A percentile compares a stretch with the other conserved stretches of the same genome.
Conservation (phyloP, 1,140 invertebrate genomes). For the Aphis craccivora region DNA sequence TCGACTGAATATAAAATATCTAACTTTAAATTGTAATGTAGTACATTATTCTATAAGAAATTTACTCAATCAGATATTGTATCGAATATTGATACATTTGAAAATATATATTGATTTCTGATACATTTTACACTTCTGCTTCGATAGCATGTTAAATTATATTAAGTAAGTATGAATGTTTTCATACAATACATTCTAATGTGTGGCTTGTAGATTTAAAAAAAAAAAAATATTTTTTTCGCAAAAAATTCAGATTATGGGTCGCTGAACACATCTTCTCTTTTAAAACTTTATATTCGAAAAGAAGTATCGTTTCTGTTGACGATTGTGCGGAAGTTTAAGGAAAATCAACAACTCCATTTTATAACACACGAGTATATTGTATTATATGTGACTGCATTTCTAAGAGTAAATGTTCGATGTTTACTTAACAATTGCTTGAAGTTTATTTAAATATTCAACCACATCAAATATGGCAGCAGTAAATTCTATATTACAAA, state of each 20-base stretch:
- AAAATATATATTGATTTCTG: background rate
- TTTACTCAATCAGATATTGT: background rate
- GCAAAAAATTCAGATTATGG: background rate
- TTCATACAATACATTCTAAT: background rate
- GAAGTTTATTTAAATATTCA: background rate
- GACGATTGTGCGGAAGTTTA: background rate
- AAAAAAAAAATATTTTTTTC: background rate
- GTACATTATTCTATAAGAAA: background rate
- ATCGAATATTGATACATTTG: background rate
- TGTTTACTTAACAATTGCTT: background rate
- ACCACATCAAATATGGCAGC: background rate
- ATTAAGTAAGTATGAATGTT: background rate
- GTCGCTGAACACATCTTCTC: background rate
- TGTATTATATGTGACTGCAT: background rate
- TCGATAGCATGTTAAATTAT: background rate
- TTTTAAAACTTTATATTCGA: constrained; percentile 9
- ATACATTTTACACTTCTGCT: background rate
- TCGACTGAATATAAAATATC: background rate
- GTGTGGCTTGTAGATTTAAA: background rate
- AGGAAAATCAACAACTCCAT: background rate
- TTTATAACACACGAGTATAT: background rate
- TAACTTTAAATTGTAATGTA: background rate
- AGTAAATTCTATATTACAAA: background rate
- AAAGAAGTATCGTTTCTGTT: background rate
- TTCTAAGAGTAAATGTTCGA: background rate